Conservation (phyloP, 2,888 invertebrate species). For the Aspidiotus rigidus region DNA sequence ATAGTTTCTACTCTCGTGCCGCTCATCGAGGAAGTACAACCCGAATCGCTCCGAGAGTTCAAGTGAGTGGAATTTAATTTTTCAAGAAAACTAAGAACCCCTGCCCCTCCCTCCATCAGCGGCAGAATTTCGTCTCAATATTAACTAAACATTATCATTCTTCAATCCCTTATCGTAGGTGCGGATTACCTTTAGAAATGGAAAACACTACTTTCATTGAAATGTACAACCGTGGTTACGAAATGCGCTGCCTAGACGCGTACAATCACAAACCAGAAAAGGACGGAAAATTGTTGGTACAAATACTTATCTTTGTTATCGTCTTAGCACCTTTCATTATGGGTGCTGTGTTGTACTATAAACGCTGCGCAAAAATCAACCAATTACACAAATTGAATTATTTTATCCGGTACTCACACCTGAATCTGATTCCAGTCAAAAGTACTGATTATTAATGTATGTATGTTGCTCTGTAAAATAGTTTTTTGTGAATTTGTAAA, state of each 20-base stretch:
- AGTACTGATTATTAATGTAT: slow-evolving; percentile 3
- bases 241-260: slow-evolving; percentile 58
- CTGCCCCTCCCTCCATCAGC: too few relatives aligned
- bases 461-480: neutral
- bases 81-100: too few relatives aligned
- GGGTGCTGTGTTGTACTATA: slow-evolving; percentile 50
- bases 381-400: neutral
- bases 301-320: slow-evolving; percentile 56
- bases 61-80: slow-evolving; percentile 44
- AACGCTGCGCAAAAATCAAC: neutral
- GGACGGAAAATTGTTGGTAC: slow-evolving; percentile 58
- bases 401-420: slow-evolving; percentile 18
- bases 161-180: slow-evolving; percentile 44
- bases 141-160: neutral
- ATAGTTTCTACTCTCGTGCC: slow-evolving; percentile 58
- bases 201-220: slow-evolving; percentile 51
- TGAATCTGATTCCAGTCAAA: slow-evolving; percentile 12
- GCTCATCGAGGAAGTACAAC: slow-evolving; percentile 42
- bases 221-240: slow-evolving; percentile 49
- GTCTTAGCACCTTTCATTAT: slow-evolving; percentile 59
- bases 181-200: slow-evolving; percentile 58
- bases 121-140: neutral
- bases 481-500: neutral
- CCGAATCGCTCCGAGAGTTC: slow-evolving; percentile 43
- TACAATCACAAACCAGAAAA: slow-evolving; percentile 56